phyloP scores from a whole-genome alignment of 2,113 vertebrate species.

The Ursus arctos region DNA sequence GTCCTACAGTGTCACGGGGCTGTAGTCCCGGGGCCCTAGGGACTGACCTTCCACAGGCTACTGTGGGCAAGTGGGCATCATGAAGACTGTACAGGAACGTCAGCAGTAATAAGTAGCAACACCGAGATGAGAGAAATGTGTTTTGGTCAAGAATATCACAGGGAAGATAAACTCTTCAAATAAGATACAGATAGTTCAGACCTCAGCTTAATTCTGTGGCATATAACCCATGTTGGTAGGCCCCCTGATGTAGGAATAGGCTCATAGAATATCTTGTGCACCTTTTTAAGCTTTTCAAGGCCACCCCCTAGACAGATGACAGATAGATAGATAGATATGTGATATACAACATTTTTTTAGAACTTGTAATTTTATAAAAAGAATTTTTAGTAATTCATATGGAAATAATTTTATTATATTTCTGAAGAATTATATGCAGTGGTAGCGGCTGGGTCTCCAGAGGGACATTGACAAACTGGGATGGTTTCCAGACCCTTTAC shows the following conservation, averaged over 20 bases:
- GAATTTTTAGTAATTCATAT: background rate
- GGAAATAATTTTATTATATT: background rate
- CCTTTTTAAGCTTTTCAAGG: background rate
- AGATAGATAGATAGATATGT: background rate
- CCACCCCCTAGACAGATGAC: background rate
- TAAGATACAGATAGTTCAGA: background rate
- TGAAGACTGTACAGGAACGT: background rate
- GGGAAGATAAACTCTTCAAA: background rate
- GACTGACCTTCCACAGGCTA: background rate
- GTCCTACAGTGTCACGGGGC: background rate
- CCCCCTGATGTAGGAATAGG: background rate
- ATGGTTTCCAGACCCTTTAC: background rate
- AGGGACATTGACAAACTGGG: background rate
- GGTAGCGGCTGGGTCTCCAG: background rate
- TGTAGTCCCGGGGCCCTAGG: background rate
- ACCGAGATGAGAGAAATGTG: background rate
- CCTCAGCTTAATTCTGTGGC: background rate
- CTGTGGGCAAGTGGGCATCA: background rate
- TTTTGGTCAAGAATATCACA: rapidly evolving
- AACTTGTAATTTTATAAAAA: background rate
- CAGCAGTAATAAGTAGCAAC: background rate
- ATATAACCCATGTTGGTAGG: background rate
- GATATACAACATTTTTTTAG: background rate
- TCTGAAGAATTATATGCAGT: background rate
- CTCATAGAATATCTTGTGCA: background rate